These are phyloP conservation scores for Sebastes steindachneri DNA, from an alignment of 2,797 vertebrate species.

Conservation along the genomic window DNA sequence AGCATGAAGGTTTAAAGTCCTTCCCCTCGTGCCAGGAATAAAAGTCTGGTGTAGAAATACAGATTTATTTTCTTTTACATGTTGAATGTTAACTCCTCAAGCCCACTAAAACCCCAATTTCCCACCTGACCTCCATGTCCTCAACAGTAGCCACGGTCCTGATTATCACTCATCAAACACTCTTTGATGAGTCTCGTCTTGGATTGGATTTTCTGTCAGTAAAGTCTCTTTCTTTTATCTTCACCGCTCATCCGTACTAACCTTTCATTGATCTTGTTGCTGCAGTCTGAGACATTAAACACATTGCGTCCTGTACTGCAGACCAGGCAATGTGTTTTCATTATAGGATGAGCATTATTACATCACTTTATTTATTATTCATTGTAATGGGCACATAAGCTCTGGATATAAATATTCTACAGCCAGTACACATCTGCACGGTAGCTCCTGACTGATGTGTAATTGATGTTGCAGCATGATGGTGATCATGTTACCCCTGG, in stretches of 20 bases:
- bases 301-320: not conserved
- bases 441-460: not conserved
- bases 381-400: not conserved
- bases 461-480: constrained; percentile 7
- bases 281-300: not conserved
- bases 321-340: not conserved
- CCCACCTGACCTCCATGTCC: not conserved
- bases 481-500: not conserved
- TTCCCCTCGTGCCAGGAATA: too few relatives aligned
- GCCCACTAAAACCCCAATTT: not conserved
- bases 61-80: not conserved
- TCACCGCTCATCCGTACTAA: not conserved
- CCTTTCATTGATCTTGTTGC: not conserved
- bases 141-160: not conserved
- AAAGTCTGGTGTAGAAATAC: not conserved
- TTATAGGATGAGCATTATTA: not conserved
- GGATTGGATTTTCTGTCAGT: not conserved
- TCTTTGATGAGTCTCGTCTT: not conserved
- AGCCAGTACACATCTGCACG: not conserved
- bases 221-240: not conserved
- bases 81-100: not conserved
- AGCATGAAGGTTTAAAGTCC: too few relatives aligned
- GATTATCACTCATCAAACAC: not conserved
- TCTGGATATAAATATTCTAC: not conserved
- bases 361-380: not conserved